Conservation (phyloP, 2,888 invertebrate species). For the Drosophila cognata region DNA sequence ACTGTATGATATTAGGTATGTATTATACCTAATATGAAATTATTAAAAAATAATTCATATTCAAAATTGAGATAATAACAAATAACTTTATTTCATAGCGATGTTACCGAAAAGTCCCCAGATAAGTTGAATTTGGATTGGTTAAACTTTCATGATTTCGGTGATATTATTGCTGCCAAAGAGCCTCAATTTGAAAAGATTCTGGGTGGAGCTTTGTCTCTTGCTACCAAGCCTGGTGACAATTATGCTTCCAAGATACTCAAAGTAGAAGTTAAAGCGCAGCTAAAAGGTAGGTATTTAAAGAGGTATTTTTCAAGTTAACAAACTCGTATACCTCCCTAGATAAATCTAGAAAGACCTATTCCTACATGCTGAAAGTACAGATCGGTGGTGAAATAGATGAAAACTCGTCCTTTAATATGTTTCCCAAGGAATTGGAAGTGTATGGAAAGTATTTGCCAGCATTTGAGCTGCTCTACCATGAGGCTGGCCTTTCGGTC, state of each 20-base stretch:
- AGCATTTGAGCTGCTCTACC: conserved; percentile 62
- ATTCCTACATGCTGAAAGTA: conserved; percentile 58
- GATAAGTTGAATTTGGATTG: conserved; percentile 25
- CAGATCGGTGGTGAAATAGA: conserved; percentile 3
- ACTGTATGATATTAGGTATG: neutral
- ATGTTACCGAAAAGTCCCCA: neutral
- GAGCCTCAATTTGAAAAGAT: conserved; percentile 50
- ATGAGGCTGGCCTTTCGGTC: conserved; percentile 35
- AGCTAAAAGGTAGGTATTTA: conserved; percentile 58
- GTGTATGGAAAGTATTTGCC: conserved; percentile 60
- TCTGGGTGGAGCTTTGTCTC: conserved; percentile 17
- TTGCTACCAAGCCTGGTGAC: conserved; percentile 64
- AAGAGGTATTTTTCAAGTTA: neutral
- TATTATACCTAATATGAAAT: neutral
- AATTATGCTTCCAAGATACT: conserved; percentile 66
- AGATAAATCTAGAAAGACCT: conserved; percentile 40
- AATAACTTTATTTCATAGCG: neutral
- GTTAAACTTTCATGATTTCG: conserved; percentile 48
- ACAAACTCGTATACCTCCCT: neutral
- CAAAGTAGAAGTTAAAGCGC: conserved; percentile 60
- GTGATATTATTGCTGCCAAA: conserved; percentile 23
- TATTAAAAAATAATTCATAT: neutral
- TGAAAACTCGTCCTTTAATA: conserved; percentile 43
- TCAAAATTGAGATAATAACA: neutral
- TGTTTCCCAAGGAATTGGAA: conserved; percentile 69